Evolutionary conservation across 2,113 vertebrate species (phyloP), one percentile per base, ranked within the genome.

Genomic region (Caretta caretta): DNA sequence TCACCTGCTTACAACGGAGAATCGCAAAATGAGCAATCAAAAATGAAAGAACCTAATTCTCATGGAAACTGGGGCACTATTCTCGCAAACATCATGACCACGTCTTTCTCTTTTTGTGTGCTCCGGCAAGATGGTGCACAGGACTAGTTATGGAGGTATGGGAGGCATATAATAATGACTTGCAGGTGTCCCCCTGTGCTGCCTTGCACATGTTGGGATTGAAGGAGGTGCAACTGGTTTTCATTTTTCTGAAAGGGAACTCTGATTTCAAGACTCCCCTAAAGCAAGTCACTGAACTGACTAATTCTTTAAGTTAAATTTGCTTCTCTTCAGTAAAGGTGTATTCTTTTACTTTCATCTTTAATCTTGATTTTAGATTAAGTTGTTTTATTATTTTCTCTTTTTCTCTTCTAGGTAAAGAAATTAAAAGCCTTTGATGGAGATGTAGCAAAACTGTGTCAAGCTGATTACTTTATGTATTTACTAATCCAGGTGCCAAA

Each of bases 391-490:
- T 93, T 95, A 84, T 53, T 84, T 79, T 95, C 56, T 90, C 94
- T 97, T 89, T 75, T 89, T 80, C 84, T 95, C 94, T 96, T 94
- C 92, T 94, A 99, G 99, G 98, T 99, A 93, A 99, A 99, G 98
- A 99, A 99, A 96, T 98, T 99, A 59, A 98, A 98, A 98, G 97
- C 98, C 13, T 99, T 99, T 97, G 99, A 98, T 98, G 99, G 99
- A 46, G 99, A 99, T 89, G 96, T 98, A 86, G 98, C 98, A 98
- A 99, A 99, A 98, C 98, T 99, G 97, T 99, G 99, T 78, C 99
- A 99, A 98, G 99, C 99, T 2, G 99, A 99, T 97, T 99, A 99
- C 95, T 99, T 99, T 98, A 99, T 99, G 98, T 98, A 98, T 96
- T 98, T 98, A 88, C 95, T 99, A 97, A 99, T 99, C 98, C 99